Evolutionary conservation across 2,797 vertebrate species (phyloP), one percentile per base, ranked within the genome.

Genomic region (Chaenodraco wilsoni): DNA sequence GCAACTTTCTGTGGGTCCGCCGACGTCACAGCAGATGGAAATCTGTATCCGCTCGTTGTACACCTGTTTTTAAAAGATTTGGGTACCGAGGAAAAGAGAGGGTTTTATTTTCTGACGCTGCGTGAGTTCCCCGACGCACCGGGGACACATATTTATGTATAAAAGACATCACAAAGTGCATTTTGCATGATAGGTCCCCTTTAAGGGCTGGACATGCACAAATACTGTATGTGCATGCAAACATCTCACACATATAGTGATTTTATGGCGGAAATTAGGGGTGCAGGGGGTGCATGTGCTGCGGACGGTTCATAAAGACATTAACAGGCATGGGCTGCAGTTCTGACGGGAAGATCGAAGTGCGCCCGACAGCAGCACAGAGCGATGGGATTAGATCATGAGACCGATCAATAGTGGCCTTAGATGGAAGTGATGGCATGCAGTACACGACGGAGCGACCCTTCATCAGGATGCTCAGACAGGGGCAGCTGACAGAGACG

Each of bases 331-430:
- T 74, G 3, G 69, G 81, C 80, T 45, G 72, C 72, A 55, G 49
- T 1, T 85, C 69, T 55, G 76, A 81, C 8, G 74, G 76, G 72
- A 55, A 71, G 78, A 91, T 88, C 69, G 81, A 91, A 90, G 65
- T 16, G 68, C 4, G 23, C 57, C 78, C 11, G 57, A 85, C 82
- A 75, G 87, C 76, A 60, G 79, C 31, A 44, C 79, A 77, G 76
- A 86, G 79, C 9, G 69, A 75, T 76, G 83, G 82, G 82, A 87
- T 91, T 91, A 91, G 90, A 91, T 88, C 86, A 84, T 83, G 87
- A 86, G 67, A 68, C 66, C 52, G 84, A 89, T 90, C 88, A 81
- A 89, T 90, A 87, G 23, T 17, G 67, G 79, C 71, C 69, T 70
- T 69, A 61, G 72, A 87, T 76, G 77, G 78, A 69, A 82, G 76